phyloP scores from a whole-genome alignment of 2,113 vertebrate species.

The Neopipo cinnamomea region DNA sequence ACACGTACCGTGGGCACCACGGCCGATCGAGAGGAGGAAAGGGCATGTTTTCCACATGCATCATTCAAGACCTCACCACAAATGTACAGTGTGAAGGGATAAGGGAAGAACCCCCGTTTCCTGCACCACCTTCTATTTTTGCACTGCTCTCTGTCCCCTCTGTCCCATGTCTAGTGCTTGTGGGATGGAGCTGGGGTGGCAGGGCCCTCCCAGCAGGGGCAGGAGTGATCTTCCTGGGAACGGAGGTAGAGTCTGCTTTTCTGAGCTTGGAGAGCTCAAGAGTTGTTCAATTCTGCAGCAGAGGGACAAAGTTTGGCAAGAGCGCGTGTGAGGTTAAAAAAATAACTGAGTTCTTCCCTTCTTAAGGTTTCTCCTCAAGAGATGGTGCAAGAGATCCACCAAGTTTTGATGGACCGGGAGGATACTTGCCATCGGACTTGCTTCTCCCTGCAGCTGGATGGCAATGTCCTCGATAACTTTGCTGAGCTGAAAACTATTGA shows the following conservation, averaged over 20 bases:
- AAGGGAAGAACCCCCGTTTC: background rate
- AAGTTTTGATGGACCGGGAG: constrained; percentile 96
- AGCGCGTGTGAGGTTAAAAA: rapidly evolving
- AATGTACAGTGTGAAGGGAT: background rate
- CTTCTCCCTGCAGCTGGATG: constrained; percentile 96
- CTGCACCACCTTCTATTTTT: background rate
- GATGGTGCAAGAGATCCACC: constrained; percentile 99
- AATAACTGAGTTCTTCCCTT: background rate
- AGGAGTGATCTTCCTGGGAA: background rate
- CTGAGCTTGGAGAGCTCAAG: background rate
- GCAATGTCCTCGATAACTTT: constrained; percentile 96
- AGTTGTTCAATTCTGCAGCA: background rate
- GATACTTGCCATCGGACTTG: constrained; percentile 98
- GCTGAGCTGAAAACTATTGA: constrained; percentile 97
- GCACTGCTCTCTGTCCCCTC: background rate
- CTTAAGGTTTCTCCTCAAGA: constrained; percentile 95
- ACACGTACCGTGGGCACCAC: rapidly evolving
- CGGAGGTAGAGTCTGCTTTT: background rate
- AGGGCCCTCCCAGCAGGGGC: background rate
- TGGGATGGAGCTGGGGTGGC: background rate
- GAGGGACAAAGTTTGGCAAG: background rate
- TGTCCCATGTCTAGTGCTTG: background rate
- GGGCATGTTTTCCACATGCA: background rate
- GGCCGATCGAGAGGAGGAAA: rapidly evolving
- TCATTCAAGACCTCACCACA: background rate